Conservation (phyloP, 2,797 vertebrate species). For the Ctenochaetus hawaiiensis region DNA sequence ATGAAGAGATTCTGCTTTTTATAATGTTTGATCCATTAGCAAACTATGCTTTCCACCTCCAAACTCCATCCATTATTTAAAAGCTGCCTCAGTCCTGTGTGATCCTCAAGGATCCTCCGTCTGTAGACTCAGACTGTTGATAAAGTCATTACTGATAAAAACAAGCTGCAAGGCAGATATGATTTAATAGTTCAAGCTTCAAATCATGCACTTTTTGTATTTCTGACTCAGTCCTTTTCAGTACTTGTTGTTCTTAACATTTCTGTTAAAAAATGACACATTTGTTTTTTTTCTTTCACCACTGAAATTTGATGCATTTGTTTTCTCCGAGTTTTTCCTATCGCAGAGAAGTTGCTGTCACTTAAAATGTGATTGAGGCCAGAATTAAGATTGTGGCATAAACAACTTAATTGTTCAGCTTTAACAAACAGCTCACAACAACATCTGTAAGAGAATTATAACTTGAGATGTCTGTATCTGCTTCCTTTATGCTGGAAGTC, state of each 20-base stretch:
- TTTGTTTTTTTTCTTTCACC: neutral
- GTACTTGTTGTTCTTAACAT: neutral
- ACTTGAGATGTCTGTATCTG: neutral
- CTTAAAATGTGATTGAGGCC: neutral
- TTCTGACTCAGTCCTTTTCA: no score
- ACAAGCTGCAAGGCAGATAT: no score
- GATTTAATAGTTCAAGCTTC: no score
- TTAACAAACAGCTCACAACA: neutral
- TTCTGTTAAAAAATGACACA: neutral
- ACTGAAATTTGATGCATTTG: neutral
- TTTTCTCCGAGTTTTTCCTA: neutral
- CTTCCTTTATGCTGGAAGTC: neutral
- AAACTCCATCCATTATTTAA: no score
- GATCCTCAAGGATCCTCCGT: no score
- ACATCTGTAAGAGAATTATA: neutral
- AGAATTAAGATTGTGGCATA: neutral
- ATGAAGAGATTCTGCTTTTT: no score
- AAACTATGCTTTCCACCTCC: no score
- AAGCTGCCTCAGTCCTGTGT: no score
- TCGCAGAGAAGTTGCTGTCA: neutral
- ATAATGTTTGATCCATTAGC: no score
- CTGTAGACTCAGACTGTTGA: no score
- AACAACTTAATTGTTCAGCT: neutral
- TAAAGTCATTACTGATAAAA: no score
- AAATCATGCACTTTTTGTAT: no score